Base-by-base conservation (phyloP, 2,888 invertebrate genomes). In the Hesperia comma region DNA sequence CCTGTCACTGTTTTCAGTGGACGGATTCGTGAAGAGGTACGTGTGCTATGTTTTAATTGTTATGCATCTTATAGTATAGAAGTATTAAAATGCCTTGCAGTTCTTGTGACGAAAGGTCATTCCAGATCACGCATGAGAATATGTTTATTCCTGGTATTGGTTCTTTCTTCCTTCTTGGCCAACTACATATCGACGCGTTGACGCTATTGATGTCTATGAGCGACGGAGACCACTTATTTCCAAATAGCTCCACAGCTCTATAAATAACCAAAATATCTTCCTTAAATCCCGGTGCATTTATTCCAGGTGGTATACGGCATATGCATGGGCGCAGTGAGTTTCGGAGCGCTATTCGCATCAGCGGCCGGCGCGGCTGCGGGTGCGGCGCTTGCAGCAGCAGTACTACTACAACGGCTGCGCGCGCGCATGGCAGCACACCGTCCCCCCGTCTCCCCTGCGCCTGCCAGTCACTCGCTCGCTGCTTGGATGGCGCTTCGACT, bases 1-100 rank as follows among this genome's bases (percentile, higher is more conserved):
- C 95, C 97, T 0, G 97, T 97, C 0, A 97, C 97, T 3, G 97
- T 97, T 0, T 97, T 97, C 85, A 97, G 97, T 86, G 97, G 97
- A 61, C 94, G 96, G 80, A 97, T 97, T 79, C 94, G 96, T 57
- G 97, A 98, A 83, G 98, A 98, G 88, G 92, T 91, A 73, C 74
- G 70, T 37, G 12, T 26, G 43, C 43, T 46, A 26, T 26, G 5
- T 26, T 26, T 26, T 26, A 4, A 26, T 26, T 4, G 26, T 26
- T 4, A 26, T 26, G 26, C 3, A 26, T 26, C 26, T 26, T 26
- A 26, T 26, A 26, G 26, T 26, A 26, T 26, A 4, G 26, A 26
- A 26, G 26, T 5, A 26, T 26, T 5, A 26, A 26, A 26, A 26
- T 26, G 26, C 3, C 26, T 2, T 26, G 26, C 26, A 26, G 26